Evolutionary conservation across 2,797 vertebrate species (phyloP).

Genomic region (Gymnodraco acuticeps): DNA sequence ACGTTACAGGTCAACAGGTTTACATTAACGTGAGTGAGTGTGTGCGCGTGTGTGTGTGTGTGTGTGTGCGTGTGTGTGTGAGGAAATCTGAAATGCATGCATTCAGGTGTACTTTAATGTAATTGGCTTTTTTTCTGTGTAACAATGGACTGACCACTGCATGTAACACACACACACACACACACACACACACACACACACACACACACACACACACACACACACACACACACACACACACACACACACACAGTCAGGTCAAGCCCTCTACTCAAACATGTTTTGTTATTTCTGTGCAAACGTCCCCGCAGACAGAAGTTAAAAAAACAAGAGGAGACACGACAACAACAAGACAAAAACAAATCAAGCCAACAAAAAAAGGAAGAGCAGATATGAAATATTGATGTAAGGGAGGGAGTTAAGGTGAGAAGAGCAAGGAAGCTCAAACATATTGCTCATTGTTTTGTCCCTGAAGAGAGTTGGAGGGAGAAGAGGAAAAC

Average conservation of each 20-base stretch:
- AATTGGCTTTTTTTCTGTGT: slow-evolving; percentile 29
- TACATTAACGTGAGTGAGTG: slow-evolving; percentile 33
- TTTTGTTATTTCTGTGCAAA: slow-evolving; percentile 1
- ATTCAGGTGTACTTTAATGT: slow-evolving; percentile 21
- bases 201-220: too few species aligned
- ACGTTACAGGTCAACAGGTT: slow-evolving; percentile 49
- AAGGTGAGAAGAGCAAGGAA: slow-evolving; percentile 28
- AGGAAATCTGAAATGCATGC: not conserved
- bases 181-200: too few species aligned
- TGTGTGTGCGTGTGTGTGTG: slow-evolving; percentile 10
- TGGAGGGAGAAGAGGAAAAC: not conserved
- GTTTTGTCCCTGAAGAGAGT: slow-evolving; percentile 26
- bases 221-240: too few species aligned
- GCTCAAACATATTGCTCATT: slow-evolving; percentile 11
- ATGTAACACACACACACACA: not conserved
- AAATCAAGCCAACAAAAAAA: slow-evolving; percentile 23
- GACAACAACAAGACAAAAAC: slow-evolving; percentile 40
- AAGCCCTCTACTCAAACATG: not conserved
- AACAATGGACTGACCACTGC: slow-evolving; percentile 20
- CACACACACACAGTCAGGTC: not conserved
- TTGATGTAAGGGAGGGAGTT: slow-evolving; percentile 40
- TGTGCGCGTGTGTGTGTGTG: slow-evolving; percentile 4
- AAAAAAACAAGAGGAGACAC: slow-evolving; percentile 25
- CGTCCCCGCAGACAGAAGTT: slow-evolving; percentile 12
- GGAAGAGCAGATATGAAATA: slow-evolving; percentile 54